These are phyloP conservation scores for Sitodiplosis mosellana DNA, from an alignment of 1,140 invertebrate species.

Conservation along the genomic window DNA sequence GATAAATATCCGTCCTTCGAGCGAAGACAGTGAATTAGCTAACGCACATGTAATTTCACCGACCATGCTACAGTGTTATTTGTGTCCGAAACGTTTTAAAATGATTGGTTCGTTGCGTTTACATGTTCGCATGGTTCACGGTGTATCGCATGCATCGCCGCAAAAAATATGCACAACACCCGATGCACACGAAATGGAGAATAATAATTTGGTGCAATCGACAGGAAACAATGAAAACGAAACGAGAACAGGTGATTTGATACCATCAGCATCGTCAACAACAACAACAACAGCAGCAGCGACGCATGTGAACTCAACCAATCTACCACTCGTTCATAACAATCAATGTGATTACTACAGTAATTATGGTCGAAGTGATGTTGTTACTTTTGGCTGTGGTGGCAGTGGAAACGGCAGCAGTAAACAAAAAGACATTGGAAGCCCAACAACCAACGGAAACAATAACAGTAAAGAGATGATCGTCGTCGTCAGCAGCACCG, in stretches of 20 bases:
- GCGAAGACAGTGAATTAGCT: background rate
- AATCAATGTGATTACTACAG: too few relatives aligned
- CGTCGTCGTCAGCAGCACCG: too few relatives aligned
- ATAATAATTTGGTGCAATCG: background rate
- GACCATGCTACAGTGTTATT: slow-evolving; percentile 46
- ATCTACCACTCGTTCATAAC: too few relatives aligned
- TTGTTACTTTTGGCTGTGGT: too few relatives aligned
- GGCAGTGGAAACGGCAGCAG: too few relatives aligned
- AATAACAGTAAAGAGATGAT: slow-evolving; percentile 3
- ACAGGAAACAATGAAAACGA: background rate
- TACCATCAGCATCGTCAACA: background rate
- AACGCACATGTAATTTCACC: slow-evolving; percentile 1
- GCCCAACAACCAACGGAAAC: slow-evolving; percentile 1
- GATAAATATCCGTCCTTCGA: slow-evolving; percentile 15
- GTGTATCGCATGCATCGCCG: slow-evolving; percentile 12
- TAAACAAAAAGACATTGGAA: too few relatives aligned
- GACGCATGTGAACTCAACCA: too few relatives aligned
- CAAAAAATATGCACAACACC: background rate
- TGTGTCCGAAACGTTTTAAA: slow-evolving; percentile 60
- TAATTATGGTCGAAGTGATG: too few relatives aligned
- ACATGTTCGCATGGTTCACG: slow-evolving; percentile 58
- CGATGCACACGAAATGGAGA: background rate
- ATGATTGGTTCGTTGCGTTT: slow-evolving; percentile 65
- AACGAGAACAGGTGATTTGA: background rate
- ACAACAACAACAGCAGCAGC: too few relatives aligned